phyloP scores from a whole-genome alignment of 2,888 invertebrate species.

The Pollenia amentaria region DNA sequence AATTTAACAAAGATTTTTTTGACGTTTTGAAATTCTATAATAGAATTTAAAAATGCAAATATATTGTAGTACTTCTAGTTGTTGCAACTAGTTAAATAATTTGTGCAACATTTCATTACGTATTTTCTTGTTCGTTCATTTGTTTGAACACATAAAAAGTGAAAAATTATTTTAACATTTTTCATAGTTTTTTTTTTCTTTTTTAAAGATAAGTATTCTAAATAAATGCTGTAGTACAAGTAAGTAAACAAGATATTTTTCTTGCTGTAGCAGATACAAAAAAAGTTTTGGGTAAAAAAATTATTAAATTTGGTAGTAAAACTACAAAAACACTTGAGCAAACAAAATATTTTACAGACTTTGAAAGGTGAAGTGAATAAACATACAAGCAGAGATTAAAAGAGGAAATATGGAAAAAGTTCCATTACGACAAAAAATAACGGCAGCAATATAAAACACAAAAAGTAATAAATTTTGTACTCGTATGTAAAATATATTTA shows the following conservation, averaged over 20 bases:
- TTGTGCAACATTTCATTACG: constrained; percentile 29
- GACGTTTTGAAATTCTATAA: neutral
- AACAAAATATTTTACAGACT: constrained; percentile 54
- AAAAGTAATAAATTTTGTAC: constrained; percentile 25
- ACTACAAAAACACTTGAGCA: constrained; percentile 46
- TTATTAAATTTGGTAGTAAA: constrained; percentile 54
- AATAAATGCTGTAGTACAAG: neutral
- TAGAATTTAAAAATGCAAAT: constrained; percentile 12
- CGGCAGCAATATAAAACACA: constrained; percentile 18
- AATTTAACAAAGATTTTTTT: neutral
- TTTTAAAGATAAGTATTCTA: neutral
- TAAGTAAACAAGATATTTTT: constrained; percentile 44
- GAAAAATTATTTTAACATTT: constrained; percentile 27
- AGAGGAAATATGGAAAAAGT: neutral
- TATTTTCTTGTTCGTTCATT: neutral
- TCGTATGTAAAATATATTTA: constrained; percentile 51
- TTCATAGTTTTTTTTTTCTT: neutral
- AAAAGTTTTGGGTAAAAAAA: neutral
- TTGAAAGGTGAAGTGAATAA: constrained; percentile 27
- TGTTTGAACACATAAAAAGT: neutral
- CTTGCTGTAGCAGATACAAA: neutral
- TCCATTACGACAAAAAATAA: neutral
- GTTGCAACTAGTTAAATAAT: constrained; percentile 45
- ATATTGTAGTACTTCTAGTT: neutral
- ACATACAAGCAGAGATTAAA: neutral